Base-by-base conservation (phyloP, 2,113 vertebrate species). In the Bubo scandiacus region DNA sequence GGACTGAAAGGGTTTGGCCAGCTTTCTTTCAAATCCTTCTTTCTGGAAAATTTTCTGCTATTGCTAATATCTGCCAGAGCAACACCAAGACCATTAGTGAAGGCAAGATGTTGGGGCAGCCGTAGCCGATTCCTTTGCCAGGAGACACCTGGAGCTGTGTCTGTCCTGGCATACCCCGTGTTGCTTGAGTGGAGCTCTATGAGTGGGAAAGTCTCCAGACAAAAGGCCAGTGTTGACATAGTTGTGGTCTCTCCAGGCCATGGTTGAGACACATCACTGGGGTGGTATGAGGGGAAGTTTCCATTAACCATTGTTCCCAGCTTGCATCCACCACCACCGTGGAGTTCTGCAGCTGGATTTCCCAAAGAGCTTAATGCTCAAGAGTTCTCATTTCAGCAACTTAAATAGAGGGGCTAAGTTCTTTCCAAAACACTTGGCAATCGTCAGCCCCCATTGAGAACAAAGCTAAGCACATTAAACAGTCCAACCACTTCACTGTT, bases 241-340 rank as follows among this genome's bases (percentile, higher is more conserved):
- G 78, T 80, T 94, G 89, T 88, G 93, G 87, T 88, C 84, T 91
- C 71, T 88, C 30, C 59, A 78, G 81, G 84, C 94, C 78, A 8
- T 32, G 84, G 70, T 30, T 91, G 84, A 86, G 93, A 85, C 87
- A 73, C 78, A 92, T 97, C 93, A 77, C 89, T 27, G 34, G 94
- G 94, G 97, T 91, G 84, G 91, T 92, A 87, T 96, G 93, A 95
- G 59, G 84, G 92, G 95, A 97, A 96, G 92, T 95, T 97, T 96
- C 94, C 92, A 90, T 95, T 94, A 95, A 91, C 66, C 84, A 73
- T 94, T 95, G 94, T 96, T 95, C 93, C 71, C 87, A n/a, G 92
- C 74, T 94, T 91, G 66, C 93, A 30, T 95, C 94, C 72, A 58
- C 79, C 79, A 85, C 75, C 51, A 34, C 67, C 1, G 1, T 57